phyloP scores from a whole-genome alignment of 2,797 vertebrate genomes.

The Poeciliopsis presidionis region DNA sequence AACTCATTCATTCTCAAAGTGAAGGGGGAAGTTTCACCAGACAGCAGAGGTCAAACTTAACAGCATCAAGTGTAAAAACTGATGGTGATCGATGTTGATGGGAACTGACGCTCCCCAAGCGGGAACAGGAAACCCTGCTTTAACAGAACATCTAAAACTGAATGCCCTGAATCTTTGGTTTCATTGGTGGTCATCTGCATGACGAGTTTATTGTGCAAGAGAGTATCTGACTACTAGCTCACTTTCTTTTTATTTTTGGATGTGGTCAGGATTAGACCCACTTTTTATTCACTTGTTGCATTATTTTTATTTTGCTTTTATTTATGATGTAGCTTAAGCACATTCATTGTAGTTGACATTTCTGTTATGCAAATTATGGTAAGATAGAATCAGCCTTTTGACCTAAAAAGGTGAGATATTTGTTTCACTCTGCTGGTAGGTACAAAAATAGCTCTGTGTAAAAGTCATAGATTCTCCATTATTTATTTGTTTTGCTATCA shows the following conservation, averaged over 20 bases:
- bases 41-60: background rate
- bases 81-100: background rate
- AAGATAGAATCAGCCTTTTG: background rate
- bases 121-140: conserved; percentile 9
- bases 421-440: background rate
- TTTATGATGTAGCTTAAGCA: background rate
- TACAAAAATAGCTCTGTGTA: background rate
- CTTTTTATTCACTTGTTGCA: background rate
- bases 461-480: background rate
- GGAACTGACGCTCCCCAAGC: background rate
- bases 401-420: background rate
- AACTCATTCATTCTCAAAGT: background rate
- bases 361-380: background rate
- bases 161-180: background rate
- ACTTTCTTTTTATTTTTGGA: background rate
- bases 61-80: background rate
- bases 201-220: background rate
- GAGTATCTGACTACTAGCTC: background rate
- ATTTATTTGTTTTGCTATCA: background rate
- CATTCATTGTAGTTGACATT: background rate
- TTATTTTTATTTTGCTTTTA: background rate
- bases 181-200: background rate
- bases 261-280: background rate
- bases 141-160: background rate
- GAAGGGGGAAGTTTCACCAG: background rate